These are phyloP conservation scores for Trematomus bernacchii DNA, from an alignment of 2,797 vertebrate genomes.

Conservation along the genomic window DNA sequence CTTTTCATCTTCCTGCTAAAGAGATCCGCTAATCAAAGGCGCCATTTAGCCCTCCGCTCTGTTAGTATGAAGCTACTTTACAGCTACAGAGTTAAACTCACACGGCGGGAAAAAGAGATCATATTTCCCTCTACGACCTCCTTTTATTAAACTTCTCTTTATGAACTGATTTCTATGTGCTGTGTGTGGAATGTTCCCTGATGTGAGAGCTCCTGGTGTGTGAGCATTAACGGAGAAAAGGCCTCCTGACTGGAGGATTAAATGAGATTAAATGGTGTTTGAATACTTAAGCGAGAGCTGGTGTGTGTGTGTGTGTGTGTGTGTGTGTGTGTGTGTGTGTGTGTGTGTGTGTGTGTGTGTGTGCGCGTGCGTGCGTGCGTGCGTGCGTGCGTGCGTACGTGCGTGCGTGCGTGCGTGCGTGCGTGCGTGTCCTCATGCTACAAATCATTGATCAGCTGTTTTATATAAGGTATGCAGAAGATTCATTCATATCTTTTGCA, in stretches of 20 bases:
- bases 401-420: slow-evolving; percentile 1
- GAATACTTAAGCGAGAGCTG: slow-evolving; percentile 7
- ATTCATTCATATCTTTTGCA: too few species aligned
- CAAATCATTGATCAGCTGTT: too few species aligned
- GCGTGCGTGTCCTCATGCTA: background rate
- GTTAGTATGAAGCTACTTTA: slow-evolving; percentile 17
- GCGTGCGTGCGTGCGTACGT: background rate
- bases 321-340: slow-evolving; percentile 9
- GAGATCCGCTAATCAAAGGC: slow-evolving; percentile 62
- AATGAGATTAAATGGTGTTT: slow-evolving; percentile 23
- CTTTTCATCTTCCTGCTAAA: slow-evolving; percentile 72
- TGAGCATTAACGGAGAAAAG: background rate
- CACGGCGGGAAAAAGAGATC: background rate
- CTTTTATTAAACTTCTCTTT: slow-evolving; percentile 15
- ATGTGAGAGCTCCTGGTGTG: background rate
- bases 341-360: slow-evolving; percentile 4
- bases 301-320: slow-evolving; percentile 8
- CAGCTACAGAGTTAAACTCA: slow-evolving; percentile 9
- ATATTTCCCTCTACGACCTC: background rate
- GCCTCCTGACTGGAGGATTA: slow-evolving; percentile 5
- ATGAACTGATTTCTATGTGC: background rate
- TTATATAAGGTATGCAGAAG: too few species aligned
- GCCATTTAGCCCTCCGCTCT: slow-evolving; percentile 21
- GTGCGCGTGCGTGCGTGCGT: background rate
- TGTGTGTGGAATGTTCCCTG: background rate